Evolutionary conservation across 1,140 invertebrate genomes (phyloP).

Genomic region (Drosophila truncata): DNA sequence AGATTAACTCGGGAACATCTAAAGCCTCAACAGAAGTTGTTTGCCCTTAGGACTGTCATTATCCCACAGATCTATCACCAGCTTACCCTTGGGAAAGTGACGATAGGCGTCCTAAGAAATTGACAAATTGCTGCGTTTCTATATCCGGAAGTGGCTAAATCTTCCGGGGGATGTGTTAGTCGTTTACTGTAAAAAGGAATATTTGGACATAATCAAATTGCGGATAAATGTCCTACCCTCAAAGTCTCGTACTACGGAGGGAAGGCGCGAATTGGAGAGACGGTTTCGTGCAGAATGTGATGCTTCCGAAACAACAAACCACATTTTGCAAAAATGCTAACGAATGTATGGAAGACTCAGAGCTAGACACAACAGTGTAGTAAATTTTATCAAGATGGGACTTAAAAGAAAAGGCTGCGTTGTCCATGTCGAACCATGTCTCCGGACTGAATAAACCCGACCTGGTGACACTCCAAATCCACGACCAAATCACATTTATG

Average conservation of each 20-base stretch:
- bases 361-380: too few relatives aligned
- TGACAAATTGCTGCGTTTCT: not conserved
- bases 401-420: too few relatives aligned
- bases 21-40: constrained; percentile 11
- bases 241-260: too few relatives aligned
- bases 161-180: constrained; percentile 18
- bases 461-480: constrained; percentile 11
- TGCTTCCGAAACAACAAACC: too few relatives aligned
- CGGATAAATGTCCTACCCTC: too few relatives aligned
- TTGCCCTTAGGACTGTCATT: not conserved
- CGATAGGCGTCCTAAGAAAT: not conserved
- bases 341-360: too few relatives aligned
- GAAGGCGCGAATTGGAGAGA: too few relatives aligned
- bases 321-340: too few relatives aligned
- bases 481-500: constrained; percentile 8
- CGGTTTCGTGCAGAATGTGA: too few relatives aligned
- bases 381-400: too few relatives aligned
- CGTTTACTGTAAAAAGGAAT: too few relatives aligned
- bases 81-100: not conserved
- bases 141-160: constrained; percentile 8
- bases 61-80: not conserved
- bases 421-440: not conserved
- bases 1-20: constrained; percentile 7
- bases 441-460: not conserved
- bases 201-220: too few relatives aligned